Evolutionary conservation across 2,113 vertebrate genomes (phyloP), one percentile per base, ranked within the genome.

Genomic region (Ochotona curzoniae): DNA sequence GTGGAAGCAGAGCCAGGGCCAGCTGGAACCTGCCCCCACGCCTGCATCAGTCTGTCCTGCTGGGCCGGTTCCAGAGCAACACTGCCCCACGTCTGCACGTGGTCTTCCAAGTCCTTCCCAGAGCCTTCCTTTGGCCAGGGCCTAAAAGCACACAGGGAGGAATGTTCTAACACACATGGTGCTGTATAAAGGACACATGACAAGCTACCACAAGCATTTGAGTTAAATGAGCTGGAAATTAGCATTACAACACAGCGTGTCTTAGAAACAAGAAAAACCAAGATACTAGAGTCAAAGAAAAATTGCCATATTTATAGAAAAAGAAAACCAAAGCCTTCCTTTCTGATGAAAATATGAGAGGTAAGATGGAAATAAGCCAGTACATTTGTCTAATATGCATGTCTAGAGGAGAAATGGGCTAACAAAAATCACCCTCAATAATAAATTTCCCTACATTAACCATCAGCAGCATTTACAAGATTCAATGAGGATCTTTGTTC

Each of bases 401-500:
- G 1, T 28, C 66, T 83, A 12, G 49, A 32, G 51, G 20, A 78
- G 44, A 92, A 89, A 81, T 80, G 30, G 49, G 81, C 21, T 44
- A 61, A 17, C 93, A 89, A 83, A 44, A 71, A 93, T 75, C 83
- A 81, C 12, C 73, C 26, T 82, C 73, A 90, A 11, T 63, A 91
- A 89, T 7, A 91, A 87, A 78, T 69, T 54, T 11, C 83, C 82
- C 61, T 49, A 89, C 69, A 80, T 94, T 97, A 97, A 96, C 97
- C 92, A 97, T 79, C 49, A 84, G 64, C 90, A 95, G 91, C 95
- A 97, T 96, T 97, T 96, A 95, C 23, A 96, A 94, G 87, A 94
- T 93, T 97, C 93, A 91, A 89, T 67, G 90, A 86, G 71, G 96
- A 96, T 94, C 78, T 94, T 73, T 89, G 89, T 2, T 4, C 23